Percentiles rank a stretch among this genome's conserved stretches.
Evolutionary conservation across 2,888 invertebrate species (phyloP).

Genomic region (Pyrocoelia pectoralis): DNA sequence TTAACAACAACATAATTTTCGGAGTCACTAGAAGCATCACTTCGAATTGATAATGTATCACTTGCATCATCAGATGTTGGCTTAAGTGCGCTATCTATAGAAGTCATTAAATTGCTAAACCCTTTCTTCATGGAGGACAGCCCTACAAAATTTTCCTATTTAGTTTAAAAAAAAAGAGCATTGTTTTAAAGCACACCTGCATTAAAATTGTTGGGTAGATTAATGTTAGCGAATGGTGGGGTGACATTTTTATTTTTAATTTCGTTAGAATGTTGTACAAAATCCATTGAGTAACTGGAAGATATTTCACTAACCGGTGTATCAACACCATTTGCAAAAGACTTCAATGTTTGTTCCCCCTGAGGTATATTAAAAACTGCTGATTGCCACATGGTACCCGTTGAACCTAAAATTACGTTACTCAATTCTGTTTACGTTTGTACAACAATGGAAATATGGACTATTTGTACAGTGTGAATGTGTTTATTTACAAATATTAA

Average conservation of each 20-base stretch:
- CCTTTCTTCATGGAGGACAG: slow-evolving; percentile 84
- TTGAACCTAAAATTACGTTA: slow-evolving; percentile 22
- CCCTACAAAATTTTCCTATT: slow-evolving; percentile 57
- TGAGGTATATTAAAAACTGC: slow-evolving; percentile 13
- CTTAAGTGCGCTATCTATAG: slow-evolving; percentile 82
- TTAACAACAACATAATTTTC: slow-evolving; percentile 83
- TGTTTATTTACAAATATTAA: too few relatives aligned
- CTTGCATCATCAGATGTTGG: slow-evolving; percentile 77
- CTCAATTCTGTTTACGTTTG: too few relatives aligned
- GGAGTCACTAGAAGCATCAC: slow-evolving; percentile 88
- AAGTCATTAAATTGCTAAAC: slow-evolving; percentile 82
- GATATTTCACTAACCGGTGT: slow-evolving; percentile 58
- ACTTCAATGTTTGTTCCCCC: slow-evolving; percentile 11
- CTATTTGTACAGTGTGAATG: too few relatives aligned
- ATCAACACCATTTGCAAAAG: slow-evolving; percentile 44
- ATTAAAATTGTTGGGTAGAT: slow-evolving; percentile 62
- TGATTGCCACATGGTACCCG: slow-evolving; percentile 28
- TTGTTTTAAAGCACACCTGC: slow-evolving; percentile 53
- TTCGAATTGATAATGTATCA: slow-evolving; percentile 77
- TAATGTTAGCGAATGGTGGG: slow-evolving; percentile 44
- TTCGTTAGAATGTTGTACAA: slow-evolving; percentile 41
- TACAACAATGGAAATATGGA: too few relatives aligned
- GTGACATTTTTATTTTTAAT: slow-evolving; percentile 36
- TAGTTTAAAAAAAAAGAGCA: not conserved
- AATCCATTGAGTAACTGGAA: slow-evolving; percentile 57